Conservation (phyloP, 2,888 invertebrate genomes). For the Dastarcus helophoroides region DNA sequence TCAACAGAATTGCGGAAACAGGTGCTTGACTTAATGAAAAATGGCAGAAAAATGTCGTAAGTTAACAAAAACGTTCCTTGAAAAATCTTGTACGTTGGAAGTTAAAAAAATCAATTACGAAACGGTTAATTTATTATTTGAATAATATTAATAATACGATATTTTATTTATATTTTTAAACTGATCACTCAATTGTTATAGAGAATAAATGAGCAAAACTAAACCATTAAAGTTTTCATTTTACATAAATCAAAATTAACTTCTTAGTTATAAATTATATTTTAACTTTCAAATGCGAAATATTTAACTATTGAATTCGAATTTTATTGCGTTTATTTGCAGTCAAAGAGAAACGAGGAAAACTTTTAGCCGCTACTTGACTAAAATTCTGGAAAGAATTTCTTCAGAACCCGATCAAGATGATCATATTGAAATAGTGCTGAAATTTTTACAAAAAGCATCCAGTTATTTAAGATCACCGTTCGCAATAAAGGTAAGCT, state of each 20-base stretch:
- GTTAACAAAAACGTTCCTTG: too few relatives aligned
- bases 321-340: too few relatives aligned
- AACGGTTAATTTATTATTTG: too few relatives aligned
- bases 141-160: not conserved
- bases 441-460: constrained; percentile 65
- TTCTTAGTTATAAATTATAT: too few relatives aligned
- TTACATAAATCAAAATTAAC: too few relatives aligned
- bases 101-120: too few relatives aligned
- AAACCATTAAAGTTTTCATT: too few relatives aligned
- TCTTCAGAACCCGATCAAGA: constrained; percentile 44
- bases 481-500: constrained; percentile 45
- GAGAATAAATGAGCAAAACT: too few relatives aligned
- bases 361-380: constrained; percentile 67
- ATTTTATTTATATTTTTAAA: not conserved
- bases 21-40: constrained; percentile 43
- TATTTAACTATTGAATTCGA: constrained; percentile 14
- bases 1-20: constrained; percentile 28
- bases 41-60: constrained; percentile 58
- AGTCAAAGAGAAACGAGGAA: constrained; percentile 61
- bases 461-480: constrained; percentile 61
- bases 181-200: too few relatives aligned
- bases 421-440: constrained; percentile 54
- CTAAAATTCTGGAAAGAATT: constrained; percentile 59
- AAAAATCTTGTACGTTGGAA: too few relatives aligned
- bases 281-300: constrained; percentile 1